phyloP scores from a whole-genome alignment of 2,888 invertebrate species.

The Ectobius pallidus region DNA sequence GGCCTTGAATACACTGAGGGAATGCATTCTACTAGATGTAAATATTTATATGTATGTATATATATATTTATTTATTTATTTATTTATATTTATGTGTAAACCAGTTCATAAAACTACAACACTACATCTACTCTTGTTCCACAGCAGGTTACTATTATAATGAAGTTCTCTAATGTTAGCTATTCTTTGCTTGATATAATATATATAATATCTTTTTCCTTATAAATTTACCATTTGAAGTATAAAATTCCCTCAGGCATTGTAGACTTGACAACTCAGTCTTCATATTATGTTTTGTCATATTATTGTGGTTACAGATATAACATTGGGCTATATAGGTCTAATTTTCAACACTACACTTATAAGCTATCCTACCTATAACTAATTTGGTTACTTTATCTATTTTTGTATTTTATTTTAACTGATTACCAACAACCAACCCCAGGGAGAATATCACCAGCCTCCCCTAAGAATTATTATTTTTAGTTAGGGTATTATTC shows the following conservation, averaged over 20 bases:
- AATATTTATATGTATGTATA: conserved; percentile 22
- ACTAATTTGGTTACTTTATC: conserved; percentile 42
- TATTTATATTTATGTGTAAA: conserved; percentile 30
- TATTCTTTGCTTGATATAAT: conserved; percentile 36
- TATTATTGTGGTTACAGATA: conserved; percentile 42
- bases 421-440: conserved; percentile 42
- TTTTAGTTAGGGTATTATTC: conserved; percentile 32
- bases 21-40: conserved; percentile 20
- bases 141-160: conserved; percentile 35
- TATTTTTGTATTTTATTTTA: conserved; percentile 42
- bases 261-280: conserved; percentile 36
- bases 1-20: conserved; percentile 22
- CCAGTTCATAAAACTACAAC: conserved; percentile 32
- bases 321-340: conserved; percentile 43
- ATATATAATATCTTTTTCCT: conserved; percentile 30
- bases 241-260: conserved; percentile 32
- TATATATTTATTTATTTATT: conserved; percentile 23
- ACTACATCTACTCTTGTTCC: conserved; percentile 28
- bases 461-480: conserved; percentile 20
- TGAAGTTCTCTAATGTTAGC: conserved; percentile 38
- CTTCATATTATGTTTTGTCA: conserved; percentile 33
- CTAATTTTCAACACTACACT: conserved; percentile 43
- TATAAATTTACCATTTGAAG: conserved; percentile 23
- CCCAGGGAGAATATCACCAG: conserved; percentile 13
- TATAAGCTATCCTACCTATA: conserved; percentile 43